Evolutionary conservation across 1,140 invertebrate genomes (phyloP), one percentile per base, ranked within the genome.

Genomic region (Drosophila prosaltans): DNA sequence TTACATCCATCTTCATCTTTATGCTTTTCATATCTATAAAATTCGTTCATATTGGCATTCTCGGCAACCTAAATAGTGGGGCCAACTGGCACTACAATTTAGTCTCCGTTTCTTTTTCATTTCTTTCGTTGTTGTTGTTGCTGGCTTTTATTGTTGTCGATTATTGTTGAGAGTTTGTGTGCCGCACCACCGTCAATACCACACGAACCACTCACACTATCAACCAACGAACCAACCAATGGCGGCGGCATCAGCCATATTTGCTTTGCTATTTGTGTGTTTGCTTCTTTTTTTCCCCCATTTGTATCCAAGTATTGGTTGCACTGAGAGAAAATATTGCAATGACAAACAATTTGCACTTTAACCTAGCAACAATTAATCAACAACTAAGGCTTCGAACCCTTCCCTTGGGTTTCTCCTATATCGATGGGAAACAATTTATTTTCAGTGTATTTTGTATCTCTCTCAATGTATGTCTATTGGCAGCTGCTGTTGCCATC

Each of bases 111-210:
- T 55, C 75, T 45, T 75, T 65, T 65, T 66, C 32, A 6, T 36
- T 36, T 36, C 32, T 36, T 36, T 21, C 26, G 45, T 51, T 24
- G 36, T 5, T 64, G 28, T 71, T 71, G 61, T 65, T 63, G 57
- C 65, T 80, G 60, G 43, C 61, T 68, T 80, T 75, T 84, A 89
- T 89, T 89, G 77, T 88, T 84, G 77, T 78, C 78, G 80, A 86
- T 81, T 83, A 83, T 89, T 80, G 77, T 74, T 68, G 64, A 80
- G 72, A 51, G 45, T 51, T 51, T 26, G 45, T 67, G 72, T 75
- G 74, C 73, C 43, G 74, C 73, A 39, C 60, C 76, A 69, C 32
- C 55, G 21, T 21, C 45, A 48, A 48, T 48, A 48, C 45, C 45
- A 24, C 16, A 51, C 45, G 21, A 8, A 51, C 45, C 21, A 51